Conservation (phyloP, 1,140 invertebrate species). For the Papilio machaon region DNA sequence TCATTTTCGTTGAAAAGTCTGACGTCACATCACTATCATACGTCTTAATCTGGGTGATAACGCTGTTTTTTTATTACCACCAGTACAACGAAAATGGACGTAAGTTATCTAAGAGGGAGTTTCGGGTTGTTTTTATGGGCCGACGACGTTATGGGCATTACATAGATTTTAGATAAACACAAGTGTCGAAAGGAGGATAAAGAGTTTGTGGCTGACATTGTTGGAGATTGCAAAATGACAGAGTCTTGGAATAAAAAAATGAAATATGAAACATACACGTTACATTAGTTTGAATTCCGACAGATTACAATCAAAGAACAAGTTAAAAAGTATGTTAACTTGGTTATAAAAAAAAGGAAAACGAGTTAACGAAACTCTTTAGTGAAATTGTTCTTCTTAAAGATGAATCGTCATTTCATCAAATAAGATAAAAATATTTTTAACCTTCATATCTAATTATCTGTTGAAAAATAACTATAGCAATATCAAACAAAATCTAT, state of each 20-base stretch:
- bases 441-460: too few relatives aligned
- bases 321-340: not conserved
- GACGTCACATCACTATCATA: constrained; percentile 59
- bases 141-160: constrained; percentile 45
- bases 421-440: too few relatives aligned
- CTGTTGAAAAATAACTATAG: not conserved
- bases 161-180: constrained; percentile 43
- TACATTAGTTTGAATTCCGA: not conserved
- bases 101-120: constrained; percentile 51
- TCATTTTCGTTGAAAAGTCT: constrained; percentile 35
- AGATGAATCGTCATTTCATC: not conserved
- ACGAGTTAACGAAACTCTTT: not conserved
- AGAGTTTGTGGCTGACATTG: constrained; percentile 15
- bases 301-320: not conserved
- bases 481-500: constrained; percentile 25
- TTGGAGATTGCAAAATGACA: constrained; percentile 32
- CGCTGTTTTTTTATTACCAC: constrained; percentile 59
- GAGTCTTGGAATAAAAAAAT: constrained; percentile 1
- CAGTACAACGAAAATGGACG: constrained; percentile 60
- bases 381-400: not conserved
- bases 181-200: constrained; percentile 40
- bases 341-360: not conserved
- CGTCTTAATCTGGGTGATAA: constrained; percentile 65
- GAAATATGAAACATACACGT: constrained; percentile 2
- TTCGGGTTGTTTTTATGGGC: constrained; percentile 48